Percentiles rank a stretch among this genome's conserved stretches.
These are phyloP conservation scores for Carduelis carduelis DNA, from an alignment of 2,797 vertebrate species.

Conservation along the genomic window DNA sequence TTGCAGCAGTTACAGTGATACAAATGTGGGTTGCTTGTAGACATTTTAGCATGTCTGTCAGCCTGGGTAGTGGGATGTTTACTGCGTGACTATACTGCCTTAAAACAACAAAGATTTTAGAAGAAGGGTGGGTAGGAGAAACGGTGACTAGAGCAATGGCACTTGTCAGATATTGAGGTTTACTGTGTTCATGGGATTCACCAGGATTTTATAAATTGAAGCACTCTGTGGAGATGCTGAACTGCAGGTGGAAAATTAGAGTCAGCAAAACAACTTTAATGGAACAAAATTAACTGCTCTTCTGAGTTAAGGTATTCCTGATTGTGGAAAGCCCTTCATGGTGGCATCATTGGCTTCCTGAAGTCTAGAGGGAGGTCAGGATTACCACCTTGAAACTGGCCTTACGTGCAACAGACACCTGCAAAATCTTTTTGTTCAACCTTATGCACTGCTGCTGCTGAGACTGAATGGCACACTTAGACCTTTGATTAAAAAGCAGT, in stretches of 20 bases:
- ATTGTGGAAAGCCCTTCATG: not conserved
- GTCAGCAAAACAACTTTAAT: not conserved
- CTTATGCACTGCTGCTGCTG: not conserved
- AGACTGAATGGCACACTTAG: not conserved
- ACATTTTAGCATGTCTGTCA: conserved; percentile 5
- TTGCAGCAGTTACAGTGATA: not conserved
- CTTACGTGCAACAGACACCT: not conserved
- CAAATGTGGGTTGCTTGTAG: not conserved
- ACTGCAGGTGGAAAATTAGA: not conserved
- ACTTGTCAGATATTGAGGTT: not conserved
- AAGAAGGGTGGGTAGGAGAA: not conserved
- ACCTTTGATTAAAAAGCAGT: not conserved
- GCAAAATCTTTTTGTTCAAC: not conserved
- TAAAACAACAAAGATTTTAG: not conserved
- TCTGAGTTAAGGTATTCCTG: not conserved
- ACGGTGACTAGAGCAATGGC: not conserved
- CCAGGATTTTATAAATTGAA: not conserved
- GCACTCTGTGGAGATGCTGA: not conserved
- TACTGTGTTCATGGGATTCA: not conserved
- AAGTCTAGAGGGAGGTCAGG: not conserved
- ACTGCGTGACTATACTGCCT: not conserved
- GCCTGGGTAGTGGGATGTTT: not conserved
- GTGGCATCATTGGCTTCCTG: not conserved
- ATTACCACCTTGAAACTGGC: fast-evolving
- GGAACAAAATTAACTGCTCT: not conserved